Conservation (phyloP, 2,113 vertebrate species). For the Notothenia coriiceps region DNA sequence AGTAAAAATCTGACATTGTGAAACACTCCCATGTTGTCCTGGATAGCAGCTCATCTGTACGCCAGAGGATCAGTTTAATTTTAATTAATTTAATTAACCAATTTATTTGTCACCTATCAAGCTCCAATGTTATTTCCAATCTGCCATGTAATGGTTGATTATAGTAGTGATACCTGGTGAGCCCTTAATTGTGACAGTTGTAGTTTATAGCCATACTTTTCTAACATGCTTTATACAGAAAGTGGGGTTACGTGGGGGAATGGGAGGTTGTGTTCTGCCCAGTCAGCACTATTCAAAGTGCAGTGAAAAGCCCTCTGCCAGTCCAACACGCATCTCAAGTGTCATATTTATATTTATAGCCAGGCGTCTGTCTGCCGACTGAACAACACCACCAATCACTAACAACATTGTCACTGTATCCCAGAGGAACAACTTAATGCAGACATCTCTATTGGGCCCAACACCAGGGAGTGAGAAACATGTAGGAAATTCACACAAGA, state of each 20-base stretch:
- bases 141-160: neutral
- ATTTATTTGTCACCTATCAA: neutral
- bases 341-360: conserved; percentile 65
- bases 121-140: neutral
- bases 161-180: neutral
- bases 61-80: neutral
- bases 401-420: conserved; percentile 57
- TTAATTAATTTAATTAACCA: conserved; percentile 24
- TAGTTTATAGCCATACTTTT: neutral
- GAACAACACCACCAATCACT: conserved; percentile 45
- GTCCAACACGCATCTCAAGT: conserved; percentile 66
- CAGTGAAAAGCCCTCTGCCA: conserved; percentile 45
- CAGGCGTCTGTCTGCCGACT: conserved; percentile 32
- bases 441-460: neutral
- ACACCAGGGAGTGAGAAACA: neutral
- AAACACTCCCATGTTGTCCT: neutral
- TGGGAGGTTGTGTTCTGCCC: conserved; percentile 10
- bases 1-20: neutral
- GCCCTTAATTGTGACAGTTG: neutral
- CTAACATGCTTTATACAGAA: neutral
- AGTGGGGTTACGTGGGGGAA: neutral
- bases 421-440: conserved; percentile 24
- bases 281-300: conserved; percentile 60
- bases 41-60: neutral
- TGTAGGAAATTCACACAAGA: neutral